Conservation (phyloP, 2,888 invertebrate genomes). For the Helicoverpa assulta region DNA sequence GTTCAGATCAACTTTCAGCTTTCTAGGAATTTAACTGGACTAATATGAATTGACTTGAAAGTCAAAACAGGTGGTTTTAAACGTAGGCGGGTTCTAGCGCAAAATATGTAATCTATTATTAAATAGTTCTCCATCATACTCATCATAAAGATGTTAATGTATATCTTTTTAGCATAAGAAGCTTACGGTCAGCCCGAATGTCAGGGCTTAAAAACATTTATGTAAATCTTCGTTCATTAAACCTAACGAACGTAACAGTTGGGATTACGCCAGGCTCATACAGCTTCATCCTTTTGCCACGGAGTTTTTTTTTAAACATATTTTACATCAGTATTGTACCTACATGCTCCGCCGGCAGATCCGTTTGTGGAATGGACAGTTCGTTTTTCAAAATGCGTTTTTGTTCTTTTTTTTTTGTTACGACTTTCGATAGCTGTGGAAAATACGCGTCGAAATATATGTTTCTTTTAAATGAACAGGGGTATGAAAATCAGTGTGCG, state of each 20-base stretch:
- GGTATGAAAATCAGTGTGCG: background rate
- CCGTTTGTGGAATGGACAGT: conserved; percentile 6
- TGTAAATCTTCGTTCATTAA: conserved; percentile 80
- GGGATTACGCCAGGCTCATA: conserved; percentile 68
- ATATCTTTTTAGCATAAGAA: conserved; percentile 58
- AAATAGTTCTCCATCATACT: background rate
- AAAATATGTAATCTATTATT: background rate
- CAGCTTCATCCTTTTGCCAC: conserved; percentile 53
- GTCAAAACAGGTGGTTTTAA: background rate
- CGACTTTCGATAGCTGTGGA: background rate
- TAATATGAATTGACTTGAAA: too few species aligned
- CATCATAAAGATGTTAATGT: conserved; percentile 23
- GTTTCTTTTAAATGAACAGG: background rate
- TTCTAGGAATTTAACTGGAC: too few species aligned
- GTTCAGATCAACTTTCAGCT: too few species aligned
- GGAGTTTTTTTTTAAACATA: conserved; percentile 29
- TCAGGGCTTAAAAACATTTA: conserved; percentile 74
- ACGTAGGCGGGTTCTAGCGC: background rate
- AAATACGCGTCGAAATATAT: background rate
- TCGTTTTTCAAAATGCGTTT: conserved; percentile 2
- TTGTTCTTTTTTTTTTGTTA: background rate
- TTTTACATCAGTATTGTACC: background rate
- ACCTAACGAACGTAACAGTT: conserved; percentile 75
- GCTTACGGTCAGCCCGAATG: conserved; percentile 63
- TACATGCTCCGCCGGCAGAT: conserved; percentile 17